Percentiles rank a stretch among this genome's conserved stretches.
phyloP scores from a whole-genome alignment of 2,113 vertebrate species.

The Poeciliopsis prolifica region DNA sequence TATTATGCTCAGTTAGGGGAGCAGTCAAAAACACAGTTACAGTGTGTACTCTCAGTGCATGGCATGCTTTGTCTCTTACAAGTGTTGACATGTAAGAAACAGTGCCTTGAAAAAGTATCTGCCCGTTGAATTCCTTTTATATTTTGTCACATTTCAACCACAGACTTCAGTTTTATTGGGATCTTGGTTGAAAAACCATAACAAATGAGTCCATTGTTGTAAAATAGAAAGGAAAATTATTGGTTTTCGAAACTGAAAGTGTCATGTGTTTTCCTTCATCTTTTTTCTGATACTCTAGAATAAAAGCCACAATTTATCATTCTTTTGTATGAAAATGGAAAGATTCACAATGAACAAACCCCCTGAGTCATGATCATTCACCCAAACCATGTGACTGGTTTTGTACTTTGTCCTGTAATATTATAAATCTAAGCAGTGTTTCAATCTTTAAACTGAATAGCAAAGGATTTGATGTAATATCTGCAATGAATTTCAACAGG shows the following conservation, averaged over 20 bases:
- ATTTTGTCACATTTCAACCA: background rate
- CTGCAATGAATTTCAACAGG: background rate
- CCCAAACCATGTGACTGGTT: too few relatives aligned
- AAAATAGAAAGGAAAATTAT: too few relatives aligned
- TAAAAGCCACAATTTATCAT: background rate
- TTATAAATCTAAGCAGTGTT: background rate
- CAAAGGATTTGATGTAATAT: background rate
- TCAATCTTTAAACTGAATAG: background rate
- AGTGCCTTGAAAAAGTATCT: background rate
- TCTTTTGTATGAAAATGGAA: background rate
- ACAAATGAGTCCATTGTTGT: too few relatives aligned
- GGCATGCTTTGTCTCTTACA: conserved; percentile 8
- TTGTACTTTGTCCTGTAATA: too few relatives aligned
- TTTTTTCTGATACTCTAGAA: background rate
- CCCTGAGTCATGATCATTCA: background rate
- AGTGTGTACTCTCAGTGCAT: background rate
- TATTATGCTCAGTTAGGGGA: conserved; percentile 11
- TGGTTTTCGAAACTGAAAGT: background rate
- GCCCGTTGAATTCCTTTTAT: background rate
- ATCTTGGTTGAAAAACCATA: background rate
- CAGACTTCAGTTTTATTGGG: background rate
- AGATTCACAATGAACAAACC: background rate
- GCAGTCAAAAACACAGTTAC: conserved; percentile 25
- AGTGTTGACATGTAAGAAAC: background rate
- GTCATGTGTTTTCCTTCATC: background rate